Base-by-base conservation (phyloP, 2,113 vertebrate genomes). In the Pomatostomus ruficeps region DNA sequence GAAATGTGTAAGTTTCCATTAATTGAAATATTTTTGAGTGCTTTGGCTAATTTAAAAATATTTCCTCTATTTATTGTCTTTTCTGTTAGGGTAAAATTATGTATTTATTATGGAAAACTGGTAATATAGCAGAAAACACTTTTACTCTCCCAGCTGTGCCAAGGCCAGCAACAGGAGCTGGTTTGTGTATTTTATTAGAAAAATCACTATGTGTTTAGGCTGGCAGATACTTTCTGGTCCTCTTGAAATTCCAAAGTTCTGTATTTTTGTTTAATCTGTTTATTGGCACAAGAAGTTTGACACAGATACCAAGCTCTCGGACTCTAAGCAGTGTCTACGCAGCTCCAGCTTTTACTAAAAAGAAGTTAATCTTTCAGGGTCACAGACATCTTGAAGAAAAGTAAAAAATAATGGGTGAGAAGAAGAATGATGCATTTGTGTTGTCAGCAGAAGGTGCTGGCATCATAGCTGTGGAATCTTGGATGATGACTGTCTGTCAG, bases 381-480 rank as follows among this genome's bases (percentile, higher is more conserved):
- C 35, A 28, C 25, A 54, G 25, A 13, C 12, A 18, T 68, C 36
- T 65, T 75, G 81, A 82, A 68, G 54, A 73, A 86, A 91, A 58
- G 16, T 17, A 6, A 65, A 61, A 86, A 72, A 31, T 22, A 77
- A 35, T 66, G 58, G 3, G 16, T 33, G 49, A 76, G 66, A 90
- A 51, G 29, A 92, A 33, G 57, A 81, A 33, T 65, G n/a, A 36
- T 52, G 49, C 48, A 21, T 85, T 81, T 87, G 38, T 89, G 25
- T 46, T 91, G 80, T 95, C 73, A 93, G 84, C 80, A 93, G 77
- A 84, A 72, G 16, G 61, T 36, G 36, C 35, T 84, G 84, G 73
- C 65, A 29, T 95, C 93, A 93, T 8, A 91, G 49, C 66, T 85
- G 66, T 95, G 94, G 89, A 95, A 96, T 95, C 66, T 77, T 68